Evolutionary conservation across 2,797 vertebrate genomes (phyloP), one percentile per base, ranked within the genome.

Genomic region (Bryconaethiops microstoma): DNA sequence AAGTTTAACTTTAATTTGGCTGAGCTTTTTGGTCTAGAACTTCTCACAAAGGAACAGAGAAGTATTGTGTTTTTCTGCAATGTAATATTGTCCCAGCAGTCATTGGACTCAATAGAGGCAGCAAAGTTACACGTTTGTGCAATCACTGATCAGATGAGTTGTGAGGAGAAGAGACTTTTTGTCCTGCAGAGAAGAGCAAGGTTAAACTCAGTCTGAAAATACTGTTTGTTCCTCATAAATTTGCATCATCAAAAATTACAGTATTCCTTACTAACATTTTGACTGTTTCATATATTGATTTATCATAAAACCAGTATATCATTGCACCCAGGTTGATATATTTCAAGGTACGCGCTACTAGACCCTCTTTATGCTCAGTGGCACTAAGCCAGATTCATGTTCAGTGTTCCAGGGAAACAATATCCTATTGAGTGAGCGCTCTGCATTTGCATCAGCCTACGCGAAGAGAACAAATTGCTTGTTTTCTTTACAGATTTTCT

Each of bases 401-500:
- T 25, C 68, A 69, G 67, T 0, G 10, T 76, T 82, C 45, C 35
- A 73, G 54, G 12, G 82, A 82, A 82, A 64, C 39, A 76, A 50
- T 23, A 77, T 74, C 72, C 14, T 19, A 67, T 69, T 81, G 23
- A 48, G 75, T 74, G 7, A 9, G 64, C 65, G 69, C 83, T 68
- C 57, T 52, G 52, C 23, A 19, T 76, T 42, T 65, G 40, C 84
- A 40, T 78, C 9, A n/a, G 67, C 12, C 10, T 42, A 63, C 86
- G 67, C 83, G 78, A 79, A 25, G 0, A 78, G 23, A 65, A 77
- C 63, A 89, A 83, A 84, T 84, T 83, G 71, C 77, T 87, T 87
- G 82, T 88, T 89, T 81, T 83, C 84, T 72, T 69, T 81, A 62
- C 74, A 72, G 75, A 85, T 88, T 87, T 89, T 76, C 74, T 74